These are phyloP conservation scores for Orycteropus afer DNA, from an alignment of 2,113 vertebrate genomes.

Conservation along the genomic window DNA sequence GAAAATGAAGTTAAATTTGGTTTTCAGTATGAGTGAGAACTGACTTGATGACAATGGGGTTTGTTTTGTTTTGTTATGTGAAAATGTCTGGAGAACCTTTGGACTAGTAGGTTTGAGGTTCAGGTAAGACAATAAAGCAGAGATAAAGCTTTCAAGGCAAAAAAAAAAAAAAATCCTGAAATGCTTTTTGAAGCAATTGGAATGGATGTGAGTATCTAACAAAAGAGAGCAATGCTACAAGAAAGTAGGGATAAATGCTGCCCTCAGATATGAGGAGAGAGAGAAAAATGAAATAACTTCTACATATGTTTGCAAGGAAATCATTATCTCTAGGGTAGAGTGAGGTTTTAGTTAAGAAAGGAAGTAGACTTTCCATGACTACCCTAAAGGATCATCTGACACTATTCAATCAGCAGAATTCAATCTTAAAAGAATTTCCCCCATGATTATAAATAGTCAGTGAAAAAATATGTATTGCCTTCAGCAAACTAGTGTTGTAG, in stretches of 20 bases:
- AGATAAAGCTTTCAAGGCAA: background rate
- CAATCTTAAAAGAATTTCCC: background rate
- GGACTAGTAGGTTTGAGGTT: background rate
- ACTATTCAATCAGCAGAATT: background rate
- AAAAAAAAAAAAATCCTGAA: background rate
- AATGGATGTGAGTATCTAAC: background rate
- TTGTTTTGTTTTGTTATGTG: background rate
- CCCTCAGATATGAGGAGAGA: background rate
- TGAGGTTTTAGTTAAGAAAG: background rate
- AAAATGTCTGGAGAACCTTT: background rate
- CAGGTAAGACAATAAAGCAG: background rate
- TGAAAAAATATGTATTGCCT: background rate
- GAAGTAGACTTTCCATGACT: background rate
- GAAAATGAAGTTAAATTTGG: background rate
- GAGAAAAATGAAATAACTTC: background rate
- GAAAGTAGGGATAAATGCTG: background rate
- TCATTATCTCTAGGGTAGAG: background rate
- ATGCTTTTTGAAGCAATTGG: background rate
- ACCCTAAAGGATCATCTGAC: background rate
- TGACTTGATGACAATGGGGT: background rate
- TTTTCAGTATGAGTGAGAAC: background rate
- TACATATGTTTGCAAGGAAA: slow-evolving; percentile 14
- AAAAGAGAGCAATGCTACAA: background rate
- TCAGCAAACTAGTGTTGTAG: background rate
- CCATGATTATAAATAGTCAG: background rate